A percentile compares a stretch with the other conserved stretches of the same genome.
Evolutionary conservation across 2,113 vertebrate species (phyloP).

Genomic region (Cyphomyrus discorhynchus): DNA sequence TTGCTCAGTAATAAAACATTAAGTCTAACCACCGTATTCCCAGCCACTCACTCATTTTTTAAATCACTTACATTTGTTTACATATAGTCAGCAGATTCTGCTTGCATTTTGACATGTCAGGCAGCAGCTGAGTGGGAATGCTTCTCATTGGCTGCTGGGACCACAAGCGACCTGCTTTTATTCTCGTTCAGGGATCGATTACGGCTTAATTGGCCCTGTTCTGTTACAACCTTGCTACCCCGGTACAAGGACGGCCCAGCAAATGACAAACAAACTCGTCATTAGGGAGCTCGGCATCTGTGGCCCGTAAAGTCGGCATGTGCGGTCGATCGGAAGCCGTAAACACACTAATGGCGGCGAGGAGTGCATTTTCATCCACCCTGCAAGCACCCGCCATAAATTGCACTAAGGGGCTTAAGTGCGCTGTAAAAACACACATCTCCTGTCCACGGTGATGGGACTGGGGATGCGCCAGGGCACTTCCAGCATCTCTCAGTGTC

Average conservation of each 20-base stretch:
- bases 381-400: constrained; percentile 41
- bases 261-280: constrained; percentile 48
- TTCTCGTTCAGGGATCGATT: neutral
- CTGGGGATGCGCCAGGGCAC: neutral
- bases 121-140: neutral
- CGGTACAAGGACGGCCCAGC: constrained; percentile 25
- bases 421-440: neutral
- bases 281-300: constrained; percentile 44
- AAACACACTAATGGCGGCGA: constrained; percentile 50
- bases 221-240: neutral
- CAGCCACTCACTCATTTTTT: neutral
- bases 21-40: neutral
- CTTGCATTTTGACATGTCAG: neutral
- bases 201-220: neutral
- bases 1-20: neutral
- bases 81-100: neutral
- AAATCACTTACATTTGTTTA: neutral
- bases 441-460: neutral
- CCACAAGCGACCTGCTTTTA: neutral
- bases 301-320: constrained; percentile 41
- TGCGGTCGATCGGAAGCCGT: constrained; percentile 51
- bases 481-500: neutral
- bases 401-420: constrained; percentile 16
- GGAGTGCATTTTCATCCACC: constrained; percentile 23
- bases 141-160: neutral